Conservation (phyloP, 2,888 invertebrate species). For the Lycocerus yunnanus region DNA sequence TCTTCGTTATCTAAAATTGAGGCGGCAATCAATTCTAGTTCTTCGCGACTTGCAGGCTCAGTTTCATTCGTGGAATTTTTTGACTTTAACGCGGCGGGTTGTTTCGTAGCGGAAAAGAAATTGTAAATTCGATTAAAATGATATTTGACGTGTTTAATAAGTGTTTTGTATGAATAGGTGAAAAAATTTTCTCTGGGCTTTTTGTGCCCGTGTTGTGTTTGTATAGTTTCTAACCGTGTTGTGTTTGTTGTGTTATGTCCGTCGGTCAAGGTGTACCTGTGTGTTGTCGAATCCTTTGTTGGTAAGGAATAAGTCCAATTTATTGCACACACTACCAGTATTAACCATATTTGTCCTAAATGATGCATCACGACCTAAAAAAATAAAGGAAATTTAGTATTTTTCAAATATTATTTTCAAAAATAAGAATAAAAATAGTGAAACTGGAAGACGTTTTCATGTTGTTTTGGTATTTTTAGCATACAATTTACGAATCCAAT, state of each 20-base stretch:
- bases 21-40: not conserved
- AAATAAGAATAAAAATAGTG: not conserved
- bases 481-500: too few species aligned
- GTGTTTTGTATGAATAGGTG: not conserved
- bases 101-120: not conserved
- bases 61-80: not conserved
- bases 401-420: not conserved
- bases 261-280: conserved; percentile 49
- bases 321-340: conserved; percentile 41
- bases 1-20: not conserved
- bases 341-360: conserved; percentile 39
- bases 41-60: not conserved
- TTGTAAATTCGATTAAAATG: not conserved
- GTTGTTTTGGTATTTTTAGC: too few species aligned
- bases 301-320: conserved; percentile 40
- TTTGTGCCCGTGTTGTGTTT: not conserved
- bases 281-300: conserved; percentile 45
- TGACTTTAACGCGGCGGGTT: not conserved
- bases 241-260: conserved; percentile 28
- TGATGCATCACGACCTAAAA: conserved; percentile 51
- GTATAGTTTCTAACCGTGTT: conserved; percentile 6
- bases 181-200: not conserved
- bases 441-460: too few species aligned
- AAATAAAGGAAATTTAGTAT: not conserved
- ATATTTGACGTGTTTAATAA: not conserved